Base-by-base conservation (phyloP, 1,140 invertebrate species). In the Caenorhabditis brenneri region DNA sequence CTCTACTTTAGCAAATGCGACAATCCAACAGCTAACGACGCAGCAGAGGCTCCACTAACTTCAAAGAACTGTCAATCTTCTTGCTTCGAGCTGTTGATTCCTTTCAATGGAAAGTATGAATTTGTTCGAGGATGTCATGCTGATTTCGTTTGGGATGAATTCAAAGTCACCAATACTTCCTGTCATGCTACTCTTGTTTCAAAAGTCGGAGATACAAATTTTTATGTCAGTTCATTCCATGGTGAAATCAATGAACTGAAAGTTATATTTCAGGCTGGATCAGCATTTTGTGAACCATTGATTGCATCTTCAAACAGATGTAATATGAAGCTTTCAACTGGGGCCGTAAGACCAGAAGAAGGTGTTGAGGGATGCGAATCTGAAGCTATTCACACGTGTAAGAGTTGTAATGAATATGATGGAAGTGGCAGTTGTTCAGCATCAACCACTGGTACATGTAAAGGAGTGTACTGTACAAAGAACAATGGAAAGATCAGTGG, bases 401-500 rank as follows among this genome's bases (percentile, higher is more conserved):
- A 55, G 7, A 27, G 22, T 2, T 81, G 80, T 31, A 49, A n/a
- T 39, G 22, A 58, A 15, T 53, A 39, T 15, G 33, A 42, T 39
- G 80, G 80, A 60, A 27, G 22, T 55, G 80, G 80, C 39, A 42
- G 22, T 39, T 81, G 80, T n/a, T 29, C 49, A 19, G 12, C 80
- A 9, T 31, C 22, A 0, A 58, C 51, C 12, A 81, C 49, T 22
- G 53, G 19, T 10, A 58, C 49, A 22, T 81, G 80, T n/a, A 55
- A 39, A 39, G 80, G 51, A 39, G 22, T 27, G 4, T 81, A 58
- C 24, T 81, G 80, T n/a, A 60, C 53, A 4, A 81, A 81, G 42
- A 58, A 22, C 1, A 48, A 5, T 9, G 80, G 80, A 81, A 55
- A 3, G 16, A 24, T 81, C 9, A 39, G 39, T 36, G 51, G 80